phyloP scores from a whole-genome alignment of 2,888 invertebrate species.

The Morinoia aosen region DNA sequence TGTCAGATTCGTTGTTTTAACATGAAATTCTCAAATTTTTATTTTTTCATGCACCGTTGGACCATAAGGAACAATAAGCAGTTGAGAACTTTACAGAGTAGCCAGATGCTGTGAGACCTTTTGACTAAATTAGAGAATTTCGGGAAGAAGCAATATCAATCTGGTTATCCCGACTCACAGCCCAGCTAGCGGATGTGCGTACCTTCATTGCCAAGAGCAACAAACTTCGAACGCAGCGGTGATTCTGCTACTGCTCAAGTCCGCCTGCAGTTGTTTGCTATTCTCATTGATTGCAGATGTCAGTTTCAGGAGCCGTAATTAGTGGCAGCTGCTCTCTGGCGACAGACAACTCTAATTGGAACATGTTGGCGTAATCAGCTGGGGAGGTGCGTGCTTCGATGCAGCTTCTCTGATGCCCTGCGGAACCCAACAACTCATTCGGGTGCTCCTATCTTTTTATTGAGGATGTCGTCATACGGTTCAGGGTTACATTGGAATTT shows the following conservation, averaged over 20 bases:
- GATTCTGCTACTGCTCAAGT: background rate
- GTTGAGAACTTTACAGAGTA: too few species aligned
- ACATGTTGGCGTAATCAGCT: background rate
- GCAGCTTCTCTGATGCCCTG: background rate
- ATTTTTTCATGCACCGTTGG: too few species aligned
- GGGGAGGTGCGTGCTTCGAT: background rate
- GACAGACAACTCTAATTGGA: background rate
- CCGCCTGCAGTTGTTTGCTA: background rate
- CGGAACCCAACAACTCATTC: background rate
- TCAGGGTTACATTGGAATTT: too few species aligned
- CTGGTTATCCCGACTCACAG: too few species aligned
- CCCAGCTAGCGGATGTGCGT: too few species aligned
- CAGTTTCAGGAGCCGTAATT: background rate
- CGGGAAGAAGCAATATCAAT: too few species aligned
- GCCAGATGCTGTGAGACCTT: too few species aligned
- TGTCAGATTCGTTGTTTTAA: too few species aligned
- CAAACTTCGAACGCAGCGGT: background rate
- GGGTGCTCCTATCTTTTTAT: background rate
- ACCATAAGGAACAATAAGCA: too few species aligned
- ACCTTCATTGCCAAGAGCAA: background rate
- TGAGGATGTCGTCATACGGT: too few species aligned
- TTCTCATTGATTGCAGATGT: background rate
- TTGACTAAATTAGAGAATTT: too few species aligned
- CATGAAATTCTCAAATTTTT: too few species aligned
- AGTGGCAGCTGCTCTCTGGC: background rate